phyloP scores from a whole-genome alignment of 2,113 vertebrate genomes.

The Melanostigma gelatinosum region DNA sequence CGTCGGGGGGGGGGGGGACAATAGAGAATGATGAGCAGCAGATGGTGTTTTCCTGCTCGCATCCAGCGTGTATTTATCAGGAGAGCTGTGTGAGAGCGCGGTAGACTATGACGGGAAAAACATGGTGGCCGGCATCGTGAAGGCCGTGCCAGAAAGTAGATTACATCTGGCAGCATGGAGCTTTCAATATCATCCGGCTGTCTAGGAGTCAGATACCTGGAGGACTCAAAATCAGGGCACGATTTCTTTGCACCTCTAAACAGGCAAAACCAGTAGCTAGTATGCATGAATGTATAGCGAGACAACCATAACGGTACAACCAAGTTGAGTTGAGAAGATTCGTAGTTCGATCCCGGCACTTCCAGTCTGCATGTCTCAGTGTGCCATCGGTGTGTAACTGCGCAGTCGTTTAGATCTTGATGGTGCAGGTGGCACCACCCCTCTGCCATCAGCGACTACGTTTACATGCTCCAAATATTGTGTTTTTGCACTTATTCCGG shows the following conservation, averaged over 20 bases:
- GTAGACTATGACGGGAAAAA: conserved; percentile 13
- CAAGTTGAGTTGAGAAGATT: background rate
- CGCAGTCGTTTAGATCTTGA: too few species aligned
- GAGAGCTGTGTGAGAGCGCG: background rate
- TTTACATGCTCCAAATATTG: too few species aligned
- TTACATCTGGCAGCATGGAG: background rate
- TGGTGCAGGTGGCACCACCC: too few species aligned
- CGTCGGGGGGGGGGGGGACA: conserved; percentile 39
- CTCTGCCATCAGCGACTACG: too few species aligned
- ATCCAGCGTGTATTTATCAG: conserved; percentile 23
- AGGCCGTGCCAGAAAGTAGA: conserved; percentile 10
- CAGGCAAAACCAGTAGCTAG: background rate
- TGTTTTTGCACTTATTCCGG: too few species aligned
- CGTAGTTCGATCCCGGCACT: background rate
- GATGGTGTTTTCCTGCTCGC: conserved; percentile 37
- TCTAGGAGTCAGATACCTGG: background rate
- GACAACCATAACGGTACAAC: background rate
- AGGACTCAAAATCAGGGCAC: background rate
- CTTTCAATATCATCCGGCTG: conserved; percentile 4
- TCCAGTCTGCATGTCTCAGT: too few species aligned
- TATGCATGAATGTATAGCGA: background rate
- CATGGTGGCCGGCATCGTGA: too few species aligned
- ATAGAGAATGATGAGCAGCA: conserved; percentile 63
- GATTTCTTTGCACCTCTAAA: conserved; percentile 13
- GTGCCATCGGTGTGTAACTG: too few species aligned